A percentile compares a stretch with the other conserved stretches of the same genome.
These are phyloP conservation scores for Saxidomus purpurata DNA, from an alignment of 1,140 invertebrate species.

Conservation along the genomic window DNA sequence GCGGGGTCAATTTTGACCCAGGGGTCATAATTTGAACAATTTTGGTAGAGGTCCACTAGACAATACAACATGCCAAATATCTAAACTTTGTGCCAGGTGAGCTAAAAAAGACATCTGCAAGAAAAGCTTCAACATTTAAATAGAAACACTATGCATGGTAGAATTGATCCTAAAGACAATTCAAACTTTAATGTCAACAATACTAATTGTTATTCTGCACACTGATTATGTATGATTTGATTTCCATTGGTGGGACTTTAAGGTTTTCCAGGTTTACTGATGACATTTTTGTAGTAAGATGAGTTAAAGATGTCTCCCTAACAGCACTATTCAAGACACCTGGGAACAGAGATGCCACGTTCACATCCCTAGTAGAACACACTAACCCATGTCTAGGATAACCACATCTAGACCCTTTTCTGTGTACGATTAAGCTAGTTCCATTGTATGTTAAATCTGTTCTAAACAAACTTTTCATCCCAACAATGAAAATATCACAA, in stretches of 20 bases:
- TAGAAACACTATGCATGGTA: no score
- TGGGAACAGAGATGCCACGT: conserved; percentile 72
- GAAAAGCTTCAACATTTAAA: no score
- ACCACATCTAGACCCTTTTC: conserved; percentile 78
- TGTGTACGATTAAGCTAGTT: conserved; percentile 80
- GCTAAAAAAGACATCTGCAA: no score
- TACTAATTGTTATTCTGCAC: no score
- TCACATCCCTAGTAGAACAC: conserved; percentile 70
- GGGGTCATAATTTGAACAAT: no score
- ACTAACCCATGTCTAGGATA: conserved; percentile 71
- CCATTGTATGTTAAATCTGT: conserved; percentile 78
- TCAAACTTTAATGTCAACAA: no score
- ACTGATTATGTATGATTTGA: conserved; percentile 56
- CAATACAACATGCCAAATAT: no score
- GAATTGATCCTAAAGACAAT: no score
- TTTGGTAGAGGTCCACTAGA: no score
- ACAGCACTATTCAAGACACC: conserved; percentile 67
- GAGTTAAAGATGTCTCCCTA: conserved; percentile 80
- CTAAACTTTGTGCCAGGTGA: no score
- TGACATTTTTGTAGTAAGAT: conserved; percentile 73
- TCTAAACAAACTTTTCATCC: conserved; percentile 77
- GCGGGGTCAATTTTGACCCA: no score
- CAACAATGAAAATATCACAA: conserved; percentile 79
- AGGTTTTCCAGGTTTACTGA: conserved; percentile 54
- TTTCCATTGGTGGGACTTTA: conserved; percentile 75